These are phyloP conservation scores for Pseudomyrmex dendroicus DNA, from an alignment of 1,140 invertebrate genomes.

Conservation along the genomic window DNA sequence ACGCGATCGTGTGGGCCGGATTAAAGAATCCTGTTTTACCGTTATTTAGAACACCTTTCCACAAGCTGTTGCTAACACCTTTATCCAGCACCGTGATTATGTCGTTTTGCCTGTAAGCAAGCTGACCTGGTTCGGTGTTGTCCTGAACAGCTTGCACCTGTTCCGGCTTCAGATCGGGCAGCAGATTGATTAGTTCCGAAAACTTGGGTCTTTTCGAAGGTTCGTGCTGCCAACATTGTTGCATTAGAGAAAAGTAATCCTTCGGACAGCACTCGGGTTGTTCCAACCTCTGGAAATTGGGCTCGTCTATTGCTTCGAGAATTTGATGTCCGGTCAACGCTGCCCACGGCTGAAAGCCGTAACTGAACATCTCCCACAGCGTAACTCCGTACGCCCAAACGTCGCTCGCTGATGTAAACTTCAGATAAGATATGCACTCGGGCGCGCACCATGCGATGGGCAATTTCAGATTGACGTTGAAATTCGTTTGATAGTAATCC, in stretches of 20 bases:
- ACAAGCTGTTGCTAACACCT: constrained; percentile 87
- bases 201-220: constrained; percentile 96
- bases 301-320: constrained; percentile 97
- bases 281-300: constrained; percentile 94
- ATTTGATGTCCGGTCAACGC: constrained; percentile 98
- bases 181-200: constrained; percentile 91
- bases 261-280: constrained; percentile 97
- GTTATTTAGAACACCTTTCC: constrained; percentile 94
- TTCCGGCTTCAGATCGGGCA: constrained; percentile 96
- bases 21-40: constrained; percentile 96
- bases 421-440: constrained; percentile 98
- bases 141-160: constrained; percentile 93
- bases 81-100: constrained; percentile 97
- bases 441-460: constrained; percentile 99
- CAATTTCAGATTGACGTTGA: constrained; percentile 98
- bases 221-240: constrained; percentile 98
- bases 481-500: constrained; percentile 99
- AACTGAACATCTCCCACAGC: constrained; percentile 99
- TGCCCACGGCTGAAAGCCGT: constrained; percentile 99
- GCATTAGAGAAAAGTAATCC: constrained; percentile 97
- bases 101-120: constrained; percentile 94
- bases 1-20: constrained; percentile 95
- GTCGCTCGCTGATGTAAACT: constrained; percentile 98
- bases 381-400: constrained; percentile 99
- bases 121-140: constrained; percentile 87